Evolutionary conservation across 2,888 invertebrate species (phyloP).

Genomic region (Heliconius cydno): DNA sequence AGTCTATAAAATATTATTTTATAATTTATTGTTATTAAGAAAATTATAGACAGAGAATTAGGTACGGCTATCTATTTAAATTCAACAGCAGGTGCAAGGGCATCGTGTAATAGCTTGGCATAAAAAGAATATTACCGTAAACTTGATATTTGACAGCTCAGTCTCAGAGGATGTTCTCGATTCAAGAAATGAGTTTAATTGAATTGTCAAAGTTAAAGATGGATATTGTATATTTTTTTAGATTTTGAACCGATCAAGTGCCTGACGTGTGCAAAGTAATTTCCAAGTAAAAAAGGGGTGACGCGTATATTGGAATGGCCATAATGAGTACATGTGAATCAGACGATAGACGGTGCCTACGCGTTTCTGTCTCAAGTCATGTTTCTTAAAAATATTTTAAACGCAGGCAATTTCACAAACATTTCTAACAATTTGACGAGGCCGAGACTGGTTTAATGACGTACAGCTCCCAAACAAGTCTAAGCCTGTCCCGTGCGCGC

Average conservation of each 20-base stretch:
- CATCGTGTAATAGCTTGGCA: constrained; percentile 38
- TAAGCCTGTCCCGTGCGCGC: constrained; percentile 61
- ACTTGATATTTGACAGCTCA: background rate
- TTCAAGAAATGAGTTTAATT: background rate
- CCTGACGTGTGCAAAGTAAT: constrained; percentile 25
- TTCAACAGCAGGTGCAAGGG: background rate
- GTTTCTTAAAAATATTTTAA: constrained; percentile 39
- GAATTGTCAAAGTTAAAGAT: background rate
- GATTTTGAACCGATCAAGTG: constrained; percentile 14
- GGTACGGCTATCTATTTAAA: background rate
- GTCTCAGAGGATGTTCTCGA: background rate
- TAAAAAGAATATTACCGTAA: constrained; percentile 13
- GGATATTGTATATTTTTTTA: background rate
- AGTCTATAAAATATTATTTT: background rate
- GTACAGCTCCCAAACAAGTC: constrained; percentile 63
- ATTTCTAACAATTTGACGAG: constrained; percentile 48
- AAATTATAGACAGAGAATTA: background rate
- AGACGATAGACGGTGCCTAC: constrained; percentile 41
- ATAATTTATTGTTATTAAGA: background rate
- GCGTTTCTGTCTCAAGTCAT: constrained; percentile 27
- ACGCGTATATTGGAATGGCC: constrained; percentile 1
- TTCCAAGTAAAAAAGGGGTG: constrained; percentile 25
- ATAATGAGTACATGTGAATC: constrained; percentile 24
- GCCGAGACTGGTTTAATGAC: constrained; percentile 49
- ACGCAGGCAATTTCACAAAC: constrained; percentile 47